A percentile compares a stretch with the other conserved stretches of the same genome.
Evolutionary conservation across 1,140 invertebrate species (phyloP).

Genomic region (Danaus melanippus): DNA sequence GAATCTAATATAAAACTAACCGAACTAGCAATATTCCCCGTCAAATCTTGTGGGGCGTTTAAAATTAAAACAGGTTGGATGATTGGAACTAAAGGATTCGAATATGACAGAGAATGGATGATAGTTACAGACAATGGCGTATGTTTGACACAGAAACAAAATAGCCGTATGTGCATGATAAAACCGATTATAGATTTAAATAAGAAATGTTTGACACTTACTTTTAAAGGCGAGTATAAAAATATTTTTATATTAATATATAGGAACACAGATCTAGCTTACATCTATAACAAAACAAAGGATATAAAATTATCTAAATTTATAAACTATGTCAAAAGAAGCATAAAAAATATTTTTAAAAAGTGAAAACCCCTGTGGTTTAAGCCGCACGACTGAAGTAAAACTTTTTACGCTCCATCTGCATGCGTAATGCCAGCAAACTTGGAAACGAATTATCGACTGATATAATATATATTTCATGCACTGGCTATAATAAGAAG

Average conservation of each 20-base stretch:
- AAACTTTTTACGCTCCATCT: no score
- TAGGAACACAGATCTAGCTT: no score
- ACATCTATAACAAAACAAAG: no score
- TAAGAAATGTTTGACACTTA: conserved; percentile 75
- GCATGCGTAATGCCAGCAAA: no score
- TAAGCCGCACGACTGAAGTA: no score
- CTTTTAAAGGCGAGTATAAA: conserved; percentile 76
- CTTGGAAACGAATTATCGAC: no score
- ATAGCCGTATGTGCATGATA: conserved; percentile 86
- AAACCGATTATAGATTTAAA: conserved; percentile 80
- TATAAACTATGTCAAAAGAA: no score
- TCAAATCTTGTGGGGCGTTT: conserved; percentile 93
- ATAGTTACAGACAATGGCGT: conserved; percentile 84
- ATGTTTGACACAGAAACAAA: conserved; percentile 90
- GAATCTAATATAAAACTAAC: conserved; percentile 48
- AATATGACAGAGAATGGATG: conserved; percentile 95
- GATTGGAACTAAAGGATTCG: conserved; percentile 81
- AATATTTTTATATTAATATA: background rate
- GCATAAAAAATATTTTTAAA: no score
- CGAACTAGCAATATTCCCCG: conserved; percentile 89
- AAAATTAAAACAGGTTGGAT: conserved; percentile 79
- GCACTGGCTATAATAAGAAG: no score
- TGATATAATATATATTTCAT: no score
- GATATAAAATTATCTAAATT: no score
- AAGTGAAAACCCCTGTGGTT: no score